These are phyloP conservation scores for Amphiprion ocellaris DNA, from an alignment of 2,113 vertebrate genomes.

Conservation along the genomic window DNA sequence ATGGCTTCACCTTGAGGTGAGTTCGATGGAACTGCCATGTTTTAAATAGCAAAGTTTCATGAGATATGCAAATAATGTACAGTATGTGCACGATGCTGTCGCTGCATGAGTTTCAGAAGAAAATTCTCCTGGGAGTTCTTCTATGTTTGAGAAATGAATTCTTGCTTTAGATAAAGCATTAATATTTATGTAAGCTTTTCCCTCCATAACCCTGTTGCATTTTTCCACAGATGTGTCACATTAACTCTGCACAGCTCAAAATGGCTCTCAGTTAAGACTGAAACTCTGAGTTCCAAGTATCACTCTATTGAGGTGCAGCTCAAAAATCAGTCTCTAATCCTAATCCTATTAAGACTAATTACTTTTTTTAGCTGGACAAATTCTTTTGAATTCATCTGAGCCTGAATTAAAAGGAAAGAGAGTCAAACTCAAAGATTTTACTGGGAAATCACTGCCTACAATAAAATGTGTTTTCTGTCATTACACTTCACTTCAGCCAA, in stretches of 20 bases:
- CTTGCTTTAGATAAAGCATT: background rate
- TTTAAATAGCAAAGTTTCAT: background rate
- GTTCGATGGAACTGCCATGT: background rate
- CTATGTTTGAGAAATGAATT: background rate
- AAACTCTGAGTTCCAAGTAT: constrained; percentile 3
- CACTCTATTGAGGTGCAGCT: constrained; percentile 5
- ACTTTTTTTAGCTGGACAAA: constrained; percentile 20
- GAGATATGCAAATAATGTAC: constrained; percentile 43
- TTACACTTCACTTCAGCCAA: background rate
- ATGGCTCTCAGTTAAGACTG: background rate
- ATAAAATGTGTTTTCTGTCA: background rate
- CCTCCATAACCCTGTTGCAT: background rate
- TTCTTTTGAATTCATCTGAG: background rate
- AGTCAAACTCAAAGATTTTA: background rate
- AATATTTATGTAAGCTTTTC: background rate
- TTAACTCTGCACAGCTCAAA: constrained; percentile 4
- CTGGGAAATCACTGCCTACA: background rate
- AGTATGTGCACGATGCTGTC: background rate
- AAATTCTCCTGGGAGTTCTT: background rate
- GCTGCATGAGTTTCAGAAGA: background rate
- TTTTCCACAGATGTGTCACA: background rate
- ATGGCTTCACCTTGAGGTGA: background rate
- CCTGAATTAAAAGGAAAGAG: background rate
- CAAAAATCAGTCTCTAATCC: constrained; percentile 28
- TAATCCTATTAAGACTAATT: constrained; percentile 20